phyloP scores from a whole-genome alignment of 2,888 invertebrate genomes.

The Nebria brevicollis region DNA sequence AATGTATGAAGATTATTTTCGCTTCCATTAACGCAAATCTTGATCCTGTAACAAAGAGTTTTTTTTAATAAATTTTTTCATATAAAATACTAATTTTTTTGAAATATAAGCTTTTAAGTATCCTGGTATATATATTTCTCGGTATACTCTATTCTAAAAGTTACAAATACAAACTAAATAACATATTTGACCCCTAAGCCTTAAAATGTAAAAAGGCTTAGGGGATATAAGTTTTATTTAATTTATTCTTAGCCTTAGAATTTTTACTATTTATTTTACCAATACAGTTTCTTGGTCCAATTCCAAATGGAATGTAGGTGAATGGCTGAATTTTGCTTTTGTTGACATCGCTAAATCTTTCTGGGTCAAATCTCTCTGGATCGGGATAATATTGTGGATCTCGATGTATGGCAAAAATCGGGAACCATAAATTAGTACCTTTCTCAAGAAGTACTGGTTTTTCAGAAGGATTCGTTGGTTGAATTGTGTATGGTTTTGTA shows the following conservation, averaged over 20 bases:
- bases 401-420: slow-evolving; percentile 60
- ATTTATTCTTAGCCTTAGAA: slow-evolving; percentile 11
- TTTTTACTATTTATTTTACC: slow-evolving; percentile 53
- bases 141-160: background rate
- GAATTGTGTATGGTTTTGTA: slow-evolving; percentile 63
- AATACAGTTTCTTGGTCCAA: slow-evolving; percentile 64
- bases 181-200: background rate
- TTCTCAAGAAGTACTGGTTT: slow-evolving; percentile 49
- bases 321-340: slow-evolving; percentile 60
- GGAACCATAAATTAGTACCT: slow-evolving; percentile 58
- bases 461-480: slow-evolving; percentile 49
- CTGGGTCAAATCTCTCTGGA: slow-evolving; percentile 64
- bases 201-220: no score
- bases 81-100: no score
- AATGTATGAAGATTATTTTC: slow-evolving; percentile 47
- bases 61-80: no score
- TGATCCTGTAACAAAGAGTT: slow-evolving; percentile 45
- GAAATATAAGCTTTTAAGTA: no score
- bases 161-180: slow-evolving; percentile 31
- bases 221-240: slow-evolving; percentile 28
- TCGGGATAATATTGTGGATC: slow-evolving; percentile 61
- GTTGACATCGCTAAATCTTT: slow-evolving; percentile 60
- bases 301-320: slow-evolving; percentile 63
- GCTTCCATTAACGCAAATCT: slow-evolving; percentile 49
- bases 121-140: no score